Evolutionary conservation across 2,797 vertebrate genomes (phyloP), one percentile per base, ranked within the genome.

Genomic region (Clarias platycephalus): DNA sequence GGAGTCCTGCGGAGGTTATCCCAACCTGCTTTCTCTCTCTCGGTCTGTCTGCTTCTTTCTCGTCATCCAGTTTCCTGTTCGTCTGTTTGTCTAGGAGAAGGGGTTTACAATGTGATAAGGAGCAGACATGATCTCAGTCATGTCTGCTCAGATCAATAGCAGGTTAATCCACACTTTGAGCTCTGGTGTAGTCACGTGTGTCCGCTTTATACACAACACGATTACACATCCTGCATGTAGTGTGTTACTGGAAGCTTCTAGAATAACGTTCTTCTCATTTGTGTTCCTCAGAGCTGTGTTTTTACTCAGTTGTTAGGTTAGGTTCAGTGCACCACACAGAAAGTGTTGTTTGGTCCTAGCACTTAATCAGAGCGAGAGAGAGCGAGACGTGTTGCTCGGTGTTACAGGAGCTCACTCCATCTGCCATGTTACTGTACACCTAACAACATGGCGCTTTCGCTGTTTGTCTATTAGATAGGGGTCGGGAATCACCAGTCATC

Each of bases 101-200:
- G 68, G 79, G 87, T 84, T 84, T 84, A 91, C 91, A 92, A 87
- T 90, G 90, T 91, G 85, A 93, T 91, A 83, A 86, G 86, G 79
- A 89, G 84, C 88, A 91, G 91, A 83, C 88, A 88, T 90, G 89
- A 92, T 88, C 88, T 91, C 80, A 85, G 84, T 74, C 83, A 81
- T 55, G 67, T 1, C 37, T 63, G 70, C 18, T 87, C 86, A 78
- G 87, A 87, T 87, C 75, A 67, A 77, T 83, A 74, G 74, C 75
- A 71, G 15, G 28, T 67, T 83, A 18, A 68, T 66, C 37, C 37
- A 26, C 79, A 62, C 57, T 66, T 53, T 67, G 82, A 79, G 53
- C 79, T 68, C 18, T 15, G 20, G 20, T 80, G 40, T 67, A 60
- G 49, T 28, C 34, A 20, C 2, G n/a, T 9, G 34, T 9, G 34